Base-by-base conservation (phyloP, 30 jellyfish, hydroid and myxozoan genomes). In the Euphysa ruthae region DNA sequence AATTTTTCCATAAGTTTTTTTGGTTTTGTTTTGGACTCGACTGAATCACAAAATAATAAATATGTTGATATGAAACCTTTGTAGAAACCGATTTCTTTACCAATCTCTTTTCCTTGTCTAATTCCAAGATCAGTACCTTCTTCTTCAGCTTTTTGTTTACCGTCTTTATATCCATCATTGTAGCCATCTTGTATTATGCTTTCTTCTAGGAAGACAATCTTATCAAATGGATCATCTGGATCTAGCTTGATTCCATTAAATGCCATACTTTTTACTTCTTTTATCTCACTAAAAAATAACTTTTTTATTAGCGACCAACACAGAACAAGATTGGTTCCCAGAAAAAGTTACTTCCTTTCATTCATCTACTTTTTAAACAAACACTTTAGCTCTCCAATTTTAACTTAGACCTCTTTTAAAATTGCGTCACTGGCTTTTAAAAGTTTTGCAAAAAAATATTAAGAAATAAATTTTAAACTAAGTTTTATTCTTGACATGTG, bases 191-290 rank as follows among this genome's bases (percentile, higher is more conserved):
- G 80, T 27, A 21, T 23, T 31, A 68, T 7, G 16, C 24, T 20
- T 24, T 68, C 49, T 49, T 68, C 80, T 52, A 68, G 15, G 28
- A 68, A 68, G 55, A 68, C 74, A 14, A 68, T 21, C 43, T 68
- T 68, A 43, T 68, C 80, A 68, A 68, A 68, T 12, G 80, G 80
- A 27, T 68, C 75, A 19, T 68, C 80, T 16, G 80, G 80, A 68
- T 68, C 54, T 25, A 68, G 31, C n/a, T 49, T 44, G 25, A 68
- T 46, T 21, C 54, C 80, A 20, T 38, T 35, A 16, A 42, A 49
- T 21, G 80, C 55, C 80, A 68, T 68, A n/a, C n/a, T n/a, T n/a
- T n/a, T n/a, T n/a, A n/a, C n/a, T n/a, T n/a, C n/a, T n/a, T n/a
- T n/a, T n/a, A n/a, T n/a, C n/a, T n/a, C n/a, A n/a, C n/a, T n/a